phyloP scores from a whole-genome alignment of 2,797 vertebrate genomes.

The Lateolabrax maculatus region DNA sequence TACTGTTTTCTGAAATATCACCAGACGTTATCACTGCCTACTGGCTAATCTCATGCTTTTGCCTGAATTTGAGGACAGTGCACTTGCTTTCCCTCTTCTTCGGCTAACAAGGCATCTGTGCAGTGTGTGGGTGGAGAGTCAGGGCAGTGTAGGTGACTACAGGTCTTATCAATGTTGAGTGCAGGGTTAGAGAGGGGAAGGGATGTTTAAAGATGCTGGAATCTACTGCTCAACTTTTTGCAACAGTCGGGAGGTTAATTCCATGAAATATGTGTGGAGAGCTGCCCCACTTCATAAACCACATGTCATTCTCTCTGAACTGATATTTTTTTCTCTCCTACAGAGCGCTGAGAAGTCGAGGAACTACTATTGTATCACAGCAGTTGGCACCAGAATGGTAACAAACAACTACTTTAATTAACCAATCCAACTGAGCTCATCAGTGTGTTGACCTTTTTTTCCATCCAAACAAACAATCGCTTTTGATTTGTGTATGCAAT shows the following conservation, averaged over 20 bases:
- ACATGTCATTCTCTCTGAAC: constrained; percentile 16
- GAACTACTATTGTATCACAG: neutral
- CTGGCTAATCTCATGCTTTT: constrained; percentile 50
- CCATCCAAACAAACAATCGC: constrained; percentile 11
- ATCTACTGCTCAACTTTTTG: constrained; percentile 56
- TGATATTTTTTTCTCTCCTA: constrained; percentile 5
- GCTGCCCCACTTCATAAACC: constrained; percentile 52
- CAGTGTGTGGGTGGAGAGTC: constrained; percentile 59
- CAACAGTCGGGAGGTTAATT: constrained; percentile 66
- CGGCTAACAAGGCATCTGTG: constrained; percentile 41
- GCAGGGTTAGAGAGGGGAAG: constrained; percentile 19
- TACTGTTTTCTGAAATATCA: constrained; percentile 64
- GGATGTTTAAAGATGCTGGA: constrained; percentile 39
- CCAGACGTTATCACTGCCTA: constrained; percentile 52
- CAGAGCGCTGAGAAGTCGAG: neutral
- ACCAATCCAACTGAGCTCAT: constrained; percentile 27
- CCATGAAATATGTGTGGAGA: constrained; percentile 47
- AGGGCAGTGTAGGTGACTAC: constrained; percentile 49
- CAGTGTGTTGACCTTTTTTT: constrained; percentile 33
- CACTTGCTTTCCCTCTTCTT: constrained; percentile 31
- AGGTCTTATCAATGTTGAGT: constrained; percentile 56
- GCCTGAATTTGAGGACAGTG: constrained; percentile 49
- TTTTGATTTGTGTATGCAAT: constrained; percentile 15
- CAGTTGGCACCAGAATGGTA: constrained; percentile 1
- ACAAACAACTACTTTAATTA: constrained; percentile 29